Base-by-base conservation (phyloP, 2,797 vertebrate genomes). In the Moxostoma hubbsi region DNA sequence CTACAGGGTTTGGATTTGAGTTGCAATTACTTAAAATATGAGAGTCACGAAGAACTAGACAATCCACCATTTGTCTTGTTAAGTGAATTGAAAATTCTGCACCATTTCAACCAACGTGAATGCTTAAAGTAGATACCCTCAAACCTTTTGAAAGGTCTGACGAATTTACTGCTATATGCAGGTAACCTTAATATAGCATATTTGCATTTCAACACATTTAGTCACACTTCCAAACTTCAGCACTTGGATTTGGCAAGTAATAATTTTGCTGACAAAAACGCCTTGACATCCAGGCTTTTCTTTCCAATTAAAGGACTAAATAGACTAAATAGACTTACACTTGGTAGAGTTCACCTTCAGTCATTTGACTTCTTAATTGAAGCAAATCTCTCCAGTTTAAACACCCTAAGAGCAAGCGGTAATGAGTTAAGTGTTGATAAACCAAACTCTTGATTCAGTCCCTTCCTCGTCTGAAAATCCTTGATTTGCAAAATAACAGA, bases 401-500 rank as follows among this genome's bases (percentile, higher is more conserved):
- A 2, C 6, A 12, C 46, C 61, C n/a, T 81, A 53, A 46, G 36
- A n/a, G 71, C 18, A 3, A 61, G 8, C 5, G 49, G 5, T 7
- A 84, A 81, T 10, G 55, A 75, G 47, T n/a, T 81, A 18, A 6
- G 54, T n/a, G 9, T 43, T 51, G 5, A 66, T 84, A 11, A 81
- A 71, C 49, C 45, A 67, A 58, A 64, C 75, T 13, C 0, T 75
- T 75, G 12, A 73, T 64, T 58, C 79, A 62, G 1, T 78, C 79
- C 9, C 62, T 83, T 65, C 74, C 70, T 46, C 62, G 12, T 6
- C 16, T 78, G 18, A 61, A 61, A 2, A 7, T 15, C 11, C 69
- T 89, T 12, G 87, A 91, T 54, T 50, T 91, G 16, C 0, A 5
- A 1, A 51, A 57, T 0, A 91, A 91, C 75, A 68, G 77, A 2